A percentile compares a stretch with the other conserved stretches of the same genome.
These are phyloP conservation scores for Macropis europaea DNA, from an alignment of 2,888 invertebrate genomes.

Conservation along the genomic window DNA sequence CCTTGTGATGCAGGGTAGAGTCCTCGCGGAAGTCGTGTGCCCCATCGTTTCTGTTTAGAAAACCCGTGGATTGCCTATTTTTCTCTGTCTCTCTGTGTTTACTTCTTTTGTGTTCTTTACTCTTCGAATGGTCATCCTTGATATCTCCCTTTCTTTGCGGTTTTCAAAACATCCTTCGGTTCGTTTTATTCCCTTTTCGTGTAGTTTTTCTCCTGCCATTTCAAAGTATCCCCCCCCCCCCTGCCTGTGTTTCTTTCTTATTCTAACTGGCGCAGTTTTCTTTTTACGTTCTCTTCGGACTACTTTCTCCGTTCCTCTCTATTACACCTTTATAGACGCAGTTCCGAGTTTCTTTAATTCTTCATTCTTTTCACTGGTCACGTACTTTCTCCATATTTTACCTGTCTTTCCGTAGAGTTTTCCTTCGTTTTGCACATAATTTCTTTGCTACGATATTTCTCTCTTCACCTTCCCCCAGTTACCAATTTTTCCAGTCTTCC, in stretches of 20 bases:
- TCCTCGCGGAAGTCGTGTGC: conserved; percentile 27
- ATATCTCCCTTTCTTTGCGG: conserved; percentile 8
- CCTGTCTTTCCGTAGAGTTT: not conserved
- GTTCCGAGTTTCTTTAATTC: conserved; percentile 43
- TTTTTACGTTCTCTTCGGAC: not conserved
- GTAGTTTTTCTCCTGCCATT: not conserved
- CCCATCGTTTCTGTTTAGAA: conserved; percentile 5
- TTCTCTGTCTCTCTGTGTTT: conserved; percentile 27
- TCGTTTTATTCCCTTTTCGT: not conserved
- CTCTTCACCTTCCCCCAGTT: conserved; percentile 20
- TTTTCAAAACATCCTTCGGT: conserved; percentile 10
- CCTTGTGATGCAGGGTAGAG: conserved; percentile 46
- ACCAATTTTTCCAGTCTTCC: conserved; percentile 2
- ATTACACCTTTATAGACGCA: conserved; percentile 20
- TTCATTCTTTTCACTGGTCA: conserved; percentile 34
- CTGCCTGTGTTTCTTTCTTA: not conserved
- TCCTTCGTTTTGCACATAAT: conserved; percentile 36
- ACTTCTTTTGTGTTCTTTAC: not conserved
- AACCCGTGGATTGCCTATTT: conserved; percentile 25
- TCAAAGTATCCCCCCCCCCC: not conserved
- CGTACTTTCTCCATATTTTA: conserved; percentile 29
- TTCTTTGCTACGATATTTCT: conserved; percentile 38
- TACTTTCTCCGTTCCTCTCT: not conserved
- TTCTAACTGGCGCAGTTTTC: not conserved
- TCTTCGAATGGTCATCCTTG: conserved; percentile 8